phyloP scores from a whole-genome alignment of 30 jellyfish, hydroid and myxozoan species.

The Morbakka virulenta region DNA sequence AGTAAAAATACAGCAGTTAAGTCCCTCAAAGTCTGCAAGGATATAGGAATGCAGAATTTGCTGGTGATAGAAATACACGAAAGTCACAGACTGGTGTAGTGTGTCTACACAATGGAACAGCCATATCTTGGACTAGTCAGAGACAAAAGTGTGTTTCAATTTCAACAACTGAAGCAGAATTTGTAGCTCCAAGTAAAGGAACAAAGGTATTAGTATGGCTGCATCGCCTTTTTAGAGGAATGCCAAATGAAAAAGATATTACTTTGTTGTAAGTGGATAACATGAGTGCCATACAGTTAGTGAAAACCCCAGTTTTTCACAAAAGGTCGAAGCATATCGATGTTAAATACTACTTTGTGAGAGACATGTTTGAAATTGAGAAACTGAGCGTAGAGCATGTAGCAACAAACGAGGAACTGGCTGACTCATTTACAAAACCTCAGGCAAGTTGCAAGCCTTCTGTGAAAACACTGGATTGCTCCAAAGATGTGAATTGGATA shows the following conservation, averaged over 20 bases:
- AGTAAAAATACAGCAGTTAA: constrained; percentile 30
- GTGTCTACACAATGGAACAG: constrained; percentile 43
- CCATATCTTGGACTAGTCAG: constrained; percentile 48
- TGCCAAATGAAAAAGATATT: constrained; percentile 12
- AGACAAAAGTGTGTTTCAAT: constrained; percentile 49
- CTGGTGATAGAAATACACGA: constrained; percentile 35
- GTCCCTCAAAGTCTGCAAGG: constrained; percentile 22
- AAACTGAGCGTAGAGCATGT: constrained; percentile 49
- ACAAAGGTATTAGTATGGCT: constrained; percentile 15
- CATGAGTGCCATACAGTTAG: constrained; percentile 56
- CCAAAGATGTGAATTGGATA: constrained; percentile 10
- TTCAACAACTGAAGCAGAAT: constrained; percentile 56
- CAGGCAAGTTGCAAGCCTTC: constrained; percentile 41
- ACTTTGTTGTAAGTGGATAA: constrained; percentile 22
- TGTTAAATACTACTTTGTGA: constrained; percentile 42
- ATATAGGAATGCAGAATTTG: constrained; percentile 52
- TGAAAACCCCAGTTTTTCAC: constrained; percentile 42
- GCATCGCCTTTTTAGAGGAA: constrained; percentile 8
- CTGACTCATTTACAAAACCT: constrained; percentile 42
- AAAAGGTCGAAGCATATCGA: constrained; percentile 47
- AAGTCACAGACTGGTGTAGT: constrained; percentile 49
- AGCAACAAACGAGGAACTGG: constrained; percentile 43
- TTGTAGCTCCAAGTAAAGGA: constrained; percentile 47
- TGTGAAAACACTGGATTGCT: constrained; percentile 27
- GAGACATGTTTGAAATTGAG: constrained; percentile 57